A percentile compares a stretch with the other conserved stretches of the same genome.
Evolutionary conservation across 1,140 invertebrate species (phyloP).

Genomic region (Camponotus pennsylvanicus): DNA sequence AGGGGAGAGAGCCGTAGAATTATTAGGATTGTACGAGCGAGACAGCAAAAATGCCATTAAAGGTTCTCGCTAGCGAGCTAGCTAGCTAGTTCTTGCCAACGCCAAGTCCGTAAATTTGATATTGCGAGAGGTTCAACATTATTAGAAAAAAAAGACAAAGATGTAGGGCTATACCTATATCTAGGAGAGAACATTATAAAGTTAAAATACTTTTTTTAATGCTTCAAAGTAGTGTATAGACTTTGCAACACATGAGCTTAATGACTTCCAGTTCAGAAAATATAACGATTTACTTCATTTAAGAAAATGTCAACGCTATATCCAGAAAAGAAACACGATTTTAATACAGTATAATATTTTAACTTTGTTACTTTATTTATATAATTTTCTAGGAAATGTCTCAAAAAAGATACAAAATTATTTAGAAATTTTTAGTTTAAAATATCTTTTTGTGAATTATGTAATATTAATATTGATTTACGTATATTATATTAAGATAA

Average conservation of each 20-base stretch:
- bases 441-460: not conserved
- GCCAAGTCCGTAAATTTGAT: conserved; percentile 20
- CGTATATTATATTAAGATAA: too few species aligned
- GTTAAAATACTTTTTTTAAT: conserved; percentile 13
- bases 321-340: not conserved
- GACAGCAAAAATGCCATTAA: not conserved
- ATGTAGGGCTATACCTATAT: not conserved
- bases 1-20: conserved; percentile 1
- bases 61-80: not conserved
- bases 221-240: not conserved
- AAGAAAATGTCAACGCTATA: not conserved
- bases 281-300: not conserved
- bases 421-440: not conserved
- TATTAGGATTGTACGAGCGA: conserved; percentile 31
- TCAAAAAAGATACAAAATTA: not conserved
- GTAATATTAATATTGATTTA: too few species aligned
- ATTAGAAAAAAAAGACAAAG: not conserved
- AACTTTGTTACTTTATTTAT: not conserved
- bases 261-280: not conserved
- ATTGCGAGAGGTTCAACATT: not conserved
- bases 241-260: not conserved
- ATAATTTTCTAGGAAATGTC: not conserved
- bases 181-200: not conserved
- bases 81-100: not conserved
- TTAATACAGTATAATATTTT: not conserved